A percentile compares a stretch with the other conserved stretches of the same genome.
Evolutionary conservation across 2,797 vertebrate species (phyloP).

Genomic region (Masticophis lateralis): DNA sequence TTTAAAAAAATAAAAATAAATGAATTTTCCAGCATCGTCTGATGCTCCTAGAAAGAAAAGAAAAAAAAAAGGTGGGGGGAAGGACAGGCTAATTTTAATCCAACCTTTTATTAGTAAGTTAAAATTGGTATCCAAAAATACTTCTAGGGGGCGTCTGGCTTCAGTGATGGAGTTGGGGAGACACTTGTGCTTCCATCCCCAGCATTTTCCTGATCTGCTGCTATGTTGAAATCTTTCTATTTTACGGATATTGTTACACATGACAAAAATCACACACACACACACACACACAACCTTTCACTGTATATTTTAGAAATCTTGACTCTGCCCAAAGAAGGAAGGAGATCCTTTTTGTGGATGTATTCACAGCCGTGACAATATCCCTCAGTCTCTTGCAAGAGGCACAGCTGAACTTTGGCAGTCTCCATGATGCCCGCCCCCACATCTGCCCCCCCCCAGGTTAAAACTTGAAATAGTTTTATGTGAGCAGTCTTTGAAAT

Average conservation of each 20-base stretch:
- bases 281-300: neutral
- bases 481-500: constrained; percentile 70
- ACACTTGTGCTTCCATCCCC: too few species aligned
- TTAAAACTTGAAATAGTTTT: constrained; percentile 36
- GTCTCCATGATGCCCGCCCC: constrained; percentile 33
- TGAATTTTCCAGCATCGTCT: neutral
- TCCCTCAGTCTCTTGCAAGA: neutral
- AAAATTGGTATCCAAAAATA: neutral
- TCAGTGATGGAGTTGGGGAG: neutral
- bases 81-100: neutral
- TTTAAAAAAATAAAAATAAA: too few species aligned
- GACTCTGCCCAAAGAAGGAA: constrained; percentile 20
- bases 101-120: neutral
- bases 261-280: neutral
- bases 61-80: fast-evolving
- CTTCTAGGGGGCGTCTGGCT: neutral
- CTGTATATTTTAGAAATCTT: neutral
- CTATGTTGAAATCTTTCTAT: neutral
- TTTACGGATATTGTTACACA: neutral
- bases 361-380: constrained; percentile 46
- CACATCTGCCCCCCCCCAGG: constrained; percentile 37
- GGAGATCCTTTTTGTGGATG: constrained; percentile 29
- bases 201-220: too few species aligned
- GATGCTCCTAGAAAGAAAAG: neutral
- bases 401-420: constrained; percentile 42